phyloP scores from a whole-genome alignment of 2,797 vertebrate genomes.

The Novumbra hubbsi region DNA sequence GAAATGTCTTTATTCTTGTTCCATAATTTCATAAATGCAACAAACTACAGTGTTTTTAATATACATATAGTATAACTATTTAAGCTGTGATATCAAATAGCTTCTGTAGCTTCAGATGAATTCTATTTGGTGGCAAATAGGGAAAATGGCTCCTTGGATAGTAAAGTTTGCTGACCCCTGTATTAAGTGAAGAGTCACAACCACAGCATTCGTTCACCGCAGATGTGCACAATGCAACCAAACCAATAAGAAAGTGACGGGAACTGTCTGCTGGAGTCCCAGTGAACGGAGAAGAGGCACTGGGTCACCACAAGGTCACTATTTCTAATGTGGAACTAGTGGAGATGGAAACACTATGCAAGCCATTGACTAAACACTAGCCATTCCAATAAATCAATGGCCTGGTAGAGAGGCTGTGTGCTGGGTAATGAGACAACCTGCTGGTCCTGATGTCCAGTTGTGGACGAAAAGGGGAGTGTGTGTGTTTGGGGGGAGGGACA shows the following conservation, averaged over 20 bases:
- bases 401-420: conserved; percentile 2
- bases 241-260: conserved; percentile 3
- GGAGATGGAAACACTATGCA: conserved; percentile 18
- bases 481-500: neutral
- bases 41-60: too few species aligned
- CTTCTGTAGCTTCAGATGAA: too few species aligned
- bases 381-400: conserved; percentile 13
- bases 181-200: neutral
- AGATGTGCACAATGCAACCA: neutral
- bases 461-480: neutral
- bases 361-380: neutral
- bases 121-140: too few species aligned
- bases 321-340: neutral
- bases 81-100: too few species aligned
- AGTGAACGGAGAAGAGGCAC: too few species aligned
- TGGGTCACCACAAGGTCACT: neutral
- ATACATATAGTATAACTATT: too few species aligned
- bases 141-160: too few species aligned
- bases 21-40: too few species aligned
- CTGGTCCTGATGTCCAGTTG: conserved; percentile 24
- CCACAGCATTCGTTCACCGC: conserved; percentile 5
- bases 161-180: too few species aligned
- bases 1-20: too few species aligned
- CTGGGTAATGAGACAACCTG: conserved; percentile 31
- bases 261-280: neutral